Conservation (phyloP, 2,888 invertebrate genomes). For the Flabesymbios commensalis region DNA sequence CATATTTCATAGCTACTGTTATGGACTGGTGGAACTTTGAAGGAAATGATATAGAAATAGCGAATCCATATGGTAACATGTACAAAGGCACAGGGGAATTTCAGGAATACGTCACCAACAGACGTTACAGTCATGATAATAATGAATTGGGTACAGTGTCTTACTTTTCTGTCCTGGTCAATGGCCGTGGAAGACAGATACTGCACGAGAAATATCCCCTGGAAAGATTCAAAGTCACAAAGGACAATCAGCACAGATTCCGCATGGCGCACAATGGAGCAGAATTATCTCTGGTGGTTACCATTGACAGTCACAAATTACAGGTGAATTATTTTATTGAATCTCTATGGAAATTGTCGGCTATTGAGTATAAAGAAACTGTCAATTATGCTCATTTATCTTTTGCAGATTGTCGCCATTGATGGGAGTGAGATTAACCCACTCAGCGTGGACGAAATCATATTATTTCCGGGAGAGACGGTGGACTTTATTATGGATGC, state of each 20-base stretch:
- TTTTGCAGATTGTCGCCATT: conserved; percentile 41
- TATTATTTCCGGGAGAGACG: conserved; percentile 39
- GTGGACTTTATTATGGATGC: conserved; percentile 43
- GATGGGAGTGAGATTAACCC: conserved; percentile 44
- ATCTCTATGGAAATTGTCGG: too few species aligned
- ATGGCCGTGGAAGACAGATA: conserved; percentile 44
- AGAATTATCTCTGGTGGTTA: conserved; percentile 38
- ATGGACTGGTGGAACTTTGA: conserved; percentile 1
- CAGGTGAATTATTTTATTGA: too few species aligned
- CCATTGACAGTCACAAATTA: conserved; percentile 42
- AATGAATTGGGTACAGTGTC: background rate
- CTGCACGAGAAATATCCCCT: too few species aligned
- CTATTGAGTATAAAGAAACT: too few species aligned
- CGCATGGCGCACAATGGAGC: conserved; percentile 40
- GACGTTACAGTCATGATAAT: background rate
- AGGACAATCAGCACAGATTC: conserved; percentile 33
- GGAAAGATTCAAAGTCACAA: background rate
- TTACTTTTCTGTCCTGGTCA: conserved; percentile 37
- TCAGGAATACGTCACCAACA: too few species aligned
- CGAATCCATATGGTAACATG: background rate
- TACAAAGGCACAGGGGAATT: background rate
- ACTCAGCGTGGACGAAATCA: conserved; percentile 6
- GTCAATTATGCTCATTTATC: too few species aligned
- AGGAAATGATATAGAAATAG: background rate
- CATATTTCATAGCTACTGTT: too few species aligned